Evolutionary conservation across 2,113 vertebrate species (phyloP), one percentile per base, ranked within the genome.

Genomic region (Eurystomus gularis): DNA sequence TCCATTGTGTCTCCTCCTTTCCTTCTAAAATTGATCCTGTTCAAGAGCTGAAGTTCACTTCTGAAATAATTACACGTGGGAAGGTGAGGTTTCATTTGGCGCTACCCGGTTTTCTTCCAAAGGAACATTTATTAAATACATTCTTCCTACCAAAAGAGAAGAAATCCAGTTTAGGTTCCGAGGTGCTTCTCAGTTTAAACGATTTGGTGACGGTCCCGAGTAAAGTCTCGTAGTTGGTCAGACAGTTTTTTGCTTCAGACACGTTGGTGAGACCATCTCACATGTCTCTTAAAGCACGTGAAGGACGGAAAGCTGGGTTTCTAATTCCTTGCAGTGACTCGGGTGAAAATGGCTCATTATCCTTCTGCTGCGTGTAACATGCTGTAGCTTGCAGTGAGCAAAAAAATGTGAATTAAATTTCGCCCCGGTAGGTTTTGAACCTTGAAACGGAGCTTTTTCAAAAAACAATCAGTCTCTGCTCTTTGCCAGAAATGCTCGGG

Each of bases 401-500:
- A 54, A 65, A 62, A 72, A 58, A 68, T 37, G 44, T 21, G 78
- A 65, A 91, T 94, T 91, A 6, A 39, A 66, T 89, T 75, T 51
- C 61, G 7, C 58, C 31, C 68, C 5, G 1, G 33, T 69, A 62
- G 87, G 48, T 61, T 72, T 28, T 39, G 54, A 82, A 71, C 58
- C 70, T 92, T 73, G 37, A 51, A 35, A 28, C 33, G 17, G 75
- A 85, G 79, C 75, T 85, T 92, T 92, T 64, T 16, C 11, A 11
- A 40, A 54, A 92, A 83, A 52, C 78, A 76, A 78, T 83, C 69
- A 44, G n/a, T 70, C 52, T 62, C 44, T 82, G 24, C 40, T 77
- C 42, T 39, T 54, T 28, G 57, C 76, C 76, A 77, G 49, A 83
- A 94, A 31, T 21, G 86, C 86, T 88, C 83, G 28, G 39, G 86